Conservation (phyloP, 2,797 vertebrate species). For the Ambastaia sidthimunki region DNA sequence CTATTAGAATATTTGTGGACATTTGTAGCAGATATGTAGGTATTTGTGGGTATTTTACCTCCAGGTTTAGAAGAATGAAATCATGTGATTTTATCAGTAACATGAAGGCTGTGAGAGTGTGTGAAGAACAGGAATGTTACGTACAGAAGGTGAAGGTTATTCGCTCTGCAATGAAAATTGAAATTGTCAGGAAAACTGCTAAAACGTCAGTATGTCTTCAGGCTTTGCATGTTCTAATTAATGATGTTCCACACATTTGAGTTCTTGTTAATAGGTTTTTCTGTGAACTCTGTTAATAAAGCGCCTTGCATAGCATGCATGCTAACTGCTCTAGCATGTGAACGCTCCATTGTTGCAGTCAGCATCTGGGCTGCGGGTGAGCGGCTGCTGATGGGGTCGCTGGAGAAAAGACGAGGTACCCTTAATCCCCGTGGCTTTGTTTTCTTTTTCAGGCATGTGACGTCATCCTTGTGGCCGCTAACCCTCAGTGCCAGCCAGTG, state of each 20-base stretch:
- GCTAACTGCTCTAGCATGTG: constrained; percentile 42
- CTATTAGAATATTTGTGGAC: too few species aligned
- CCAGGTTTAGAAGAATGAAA: neutral
- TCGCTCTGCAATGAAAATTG: neutral
- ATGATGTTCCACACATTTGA: constrained; percentile 14
- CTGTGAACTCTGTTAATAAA: constrained; percentile 27
- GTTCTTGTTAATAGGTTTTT: constrained; percentile 23
- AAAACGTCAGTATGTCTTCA: constrained; percentile 2
- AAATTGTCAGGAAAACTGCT: constrained; percentile 7
- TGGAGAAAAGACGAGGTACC: constrained; percentile 49
- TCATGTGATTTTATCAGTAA: neutral
- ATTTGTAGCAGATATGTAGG: too few species aligned
- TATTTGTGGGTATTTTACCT: too few species aligned
- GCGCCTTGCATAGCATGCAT: constrained; percentile 2
- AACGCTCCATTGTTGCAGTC: constrained; percentile 48
- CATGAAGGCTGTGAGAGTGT: neutral
- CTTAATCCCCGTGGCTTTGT: constrained; percentile 58
- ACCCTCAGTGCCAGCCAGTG: constrained; percentile 69
- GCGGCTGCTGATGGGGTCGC: constrained; percentile 24
- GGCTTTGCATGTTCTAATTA: neutral
- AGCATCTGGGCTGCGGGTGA: constrained; percentile 47
- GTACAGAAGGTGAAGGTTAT: constrained; percentile 8
- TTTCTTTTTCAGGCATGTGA: constrained; percentile 64
- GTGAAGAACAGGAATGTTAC: neutral
- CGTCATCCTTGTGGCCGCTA: constrained; percentile 59